phyloP scores from a whole-genome alignment of 2,888 invertebrate species.

The Parnassius glacialis region DNA sequence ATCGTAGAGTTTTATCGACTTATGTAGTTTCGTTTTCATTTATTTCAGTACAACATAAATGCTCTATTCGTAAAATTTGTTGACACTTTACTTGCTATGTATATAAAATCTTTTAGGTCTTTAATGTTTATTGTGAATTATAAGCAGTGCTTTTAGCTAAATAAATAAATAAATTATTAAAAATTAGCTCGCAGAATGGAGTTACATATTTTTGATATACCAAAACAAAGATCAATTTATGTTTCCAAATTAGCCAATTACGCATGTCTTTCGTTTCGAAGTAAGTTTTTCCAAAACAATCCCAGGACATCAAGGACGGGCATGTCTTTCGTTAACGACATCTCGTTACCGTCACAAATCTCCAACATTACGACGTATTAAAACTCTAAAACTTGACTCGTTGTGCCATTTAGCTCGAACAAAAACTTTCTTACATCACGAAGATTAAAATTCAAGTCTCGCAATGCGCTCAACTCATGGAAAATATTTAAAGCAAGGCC shows the following conservation, averaged over 20 bases:
- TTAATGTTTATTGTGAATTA: no score
- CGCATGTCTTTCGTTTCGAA: conserved; percentile 30
- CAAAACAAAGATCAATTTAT: neutral
- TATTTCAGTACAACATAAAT: no score
- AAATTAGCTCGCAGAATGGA: no score
- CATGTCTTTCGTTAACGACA: conserved; percentile 69
- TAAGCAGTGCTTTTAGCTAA: no score
- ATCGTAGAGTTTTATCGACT: no score
- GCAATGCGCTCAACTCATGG: conserved; percentile 43
- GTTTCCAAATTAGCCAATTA: conserved; percentile 51
- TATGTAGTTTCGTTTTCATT: no score
- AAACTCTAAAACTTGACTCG: conserved; percentile 75
- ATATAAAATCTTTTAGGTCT: no score
- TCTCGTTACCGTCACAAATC: conserved; percentile 76
- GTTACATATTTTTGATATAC: no score
- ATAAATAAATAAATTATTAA: no score
- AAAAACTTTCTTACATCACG: conserved; percentile 76
- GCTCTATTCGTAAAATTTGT: no score
- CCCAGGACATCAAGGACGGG: conserved; percentile 39
- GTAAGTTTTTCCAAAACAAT: conserved; percentile 57
- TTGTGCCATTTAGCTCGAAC: conserved; percentile 67
- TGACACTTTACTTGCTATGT: no score
- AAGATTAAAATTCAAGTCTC: conserved; percentile 74
- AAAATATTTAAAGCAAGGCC: conserved; percentile 32
- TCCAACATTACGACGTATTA: conserved; percentile 76